These are phyloP conservation scores for Eurytoma adleriae DNA, from an alignment of 2,888 invertebrate genomes.

Conservation along the genomic window DNA sequence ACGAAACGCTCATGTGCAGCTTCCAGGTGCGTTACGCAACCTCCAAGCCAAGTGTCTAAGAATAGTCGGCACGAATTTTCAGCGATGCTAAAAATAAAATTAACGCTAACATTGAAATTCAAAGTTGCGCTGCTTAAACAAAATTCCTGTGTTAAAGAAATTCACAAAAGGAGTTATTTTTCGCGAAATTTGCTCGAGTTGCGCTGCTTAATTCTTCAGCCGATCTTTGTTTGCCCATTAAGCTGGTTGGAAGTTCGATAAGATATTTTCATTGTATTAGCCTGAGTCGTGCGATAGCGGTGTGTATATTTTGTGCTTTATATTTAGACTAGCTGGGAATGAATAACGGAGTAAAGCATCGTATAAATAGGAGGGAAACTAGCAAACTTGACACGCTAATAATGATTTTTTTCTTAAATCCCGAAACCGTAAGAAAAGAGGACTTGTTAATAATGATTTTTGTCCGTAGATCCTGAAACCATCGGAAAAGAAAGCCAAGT, in stretches of 20 bases:
- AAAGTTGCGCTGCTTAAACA: not conserved
- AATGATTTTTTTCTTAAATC: too few relatives aligned
- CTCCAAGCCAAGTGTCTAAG: conserved; percentile 30
- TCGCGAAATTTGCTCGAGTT: too few relatives aligned
- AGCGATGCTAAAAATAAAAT: conserved; percentile 42
- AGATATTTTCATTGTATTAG: conserved; percentile 1
- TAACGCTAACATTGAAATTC: conserved; percentile 35
- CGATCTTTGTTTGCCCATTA: not conserved
- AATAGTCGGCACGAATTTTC: conserved; percentile 42
- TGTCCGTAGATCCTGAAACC: conserved; percentile 94
- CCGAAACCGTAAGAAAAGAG: too few relatives aligned
- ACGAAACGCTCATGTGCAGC: conserved; percentile 99
- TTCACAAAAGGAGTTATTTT: too few relatives aligned
- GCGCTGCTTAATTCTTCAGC: too few relatives aligned
- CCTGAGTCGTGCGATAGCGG: not conserved
- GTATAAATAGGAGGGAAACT: too few relatives aligned
- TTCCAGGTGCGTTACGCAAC: conserved; percentile 87
- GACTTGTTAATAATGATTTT: not conserved
- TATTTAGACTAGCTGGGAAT: not conserved
- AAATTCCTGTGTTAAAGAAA: too few relatives aligned
- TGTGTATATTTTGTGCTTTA: conserved; percentile 1
- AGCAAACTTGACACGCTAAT: too few relatives aligned
- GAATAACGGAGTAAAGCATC: too few relatives aligned
- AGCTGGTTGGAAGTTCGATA: not conserved
- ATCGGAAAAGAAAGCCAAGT: conserved; percentile 99